Conservation (phyloP, 2,797 vertebrate genomes). For the Anabacerthia variegaticeps region DNA sequence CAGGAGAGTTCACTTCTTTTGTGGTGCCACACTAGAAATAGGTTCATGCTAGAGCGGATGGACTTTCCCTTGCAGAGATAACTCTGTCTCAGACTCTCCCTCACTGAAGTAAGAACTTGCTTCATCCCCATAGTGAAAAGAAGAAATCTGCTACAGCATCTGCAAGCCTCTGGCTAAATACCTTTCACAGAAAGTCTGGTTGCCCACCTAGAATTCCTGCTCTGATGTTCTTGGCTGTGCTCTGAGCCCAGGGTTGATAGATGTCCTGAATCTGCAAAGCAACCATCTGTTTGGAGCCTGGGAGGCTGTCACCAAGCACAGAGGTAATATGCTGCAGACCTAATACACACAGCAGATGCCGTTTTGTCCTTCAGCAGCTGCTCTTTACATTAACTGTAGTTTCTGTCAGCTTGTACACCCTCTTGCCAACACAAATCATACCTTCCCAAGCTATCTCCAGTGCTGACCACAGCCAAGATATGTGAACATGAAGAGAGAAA, state of each 20-base stretch:
- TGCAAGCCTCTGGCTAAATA: neutral
- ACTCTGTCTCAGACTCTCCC: neutral
- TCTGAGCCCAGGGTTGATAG: neutral
- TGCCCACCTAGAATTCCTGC: neutral
- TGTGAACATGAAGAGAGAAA: neutral
- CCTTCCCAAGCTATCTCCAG: neutral
- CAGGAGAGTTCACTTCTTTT: neutral
- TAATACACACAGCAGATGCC: neutral
- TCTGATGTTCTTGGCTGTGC: neutral
- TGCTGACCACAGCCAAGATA: neutral
- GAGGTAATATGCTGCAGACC: neutral
- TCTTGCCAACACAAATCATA: constrained; percentile 34
- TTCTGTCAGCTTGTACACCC: neutral
- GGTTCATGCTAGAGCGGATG: neutral
- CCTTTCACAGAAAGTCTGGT: neutral
- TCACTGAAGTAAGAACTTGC: neutral
- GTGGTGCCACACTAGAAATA: neutral
- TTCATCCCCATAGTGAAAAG: neutral
- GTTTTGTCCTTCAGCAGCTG: constrained; percentile 31
- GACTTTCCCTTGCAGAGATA: neutral
- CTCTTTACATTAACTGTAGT: neutral
- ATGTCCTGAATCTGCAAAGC: neutral
- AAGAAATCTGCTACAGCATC: neutral
- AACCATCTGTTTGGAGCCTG: constrained; percentile 18
- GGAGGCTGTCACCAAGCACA: neutral